Percentiles rank a stretch among this genome's conserved stretches.
Evolutionary conservation across 2,888 invertebrate genomes (phyloP).

Genomic region (Holacanthella duospinosa): DNA sequence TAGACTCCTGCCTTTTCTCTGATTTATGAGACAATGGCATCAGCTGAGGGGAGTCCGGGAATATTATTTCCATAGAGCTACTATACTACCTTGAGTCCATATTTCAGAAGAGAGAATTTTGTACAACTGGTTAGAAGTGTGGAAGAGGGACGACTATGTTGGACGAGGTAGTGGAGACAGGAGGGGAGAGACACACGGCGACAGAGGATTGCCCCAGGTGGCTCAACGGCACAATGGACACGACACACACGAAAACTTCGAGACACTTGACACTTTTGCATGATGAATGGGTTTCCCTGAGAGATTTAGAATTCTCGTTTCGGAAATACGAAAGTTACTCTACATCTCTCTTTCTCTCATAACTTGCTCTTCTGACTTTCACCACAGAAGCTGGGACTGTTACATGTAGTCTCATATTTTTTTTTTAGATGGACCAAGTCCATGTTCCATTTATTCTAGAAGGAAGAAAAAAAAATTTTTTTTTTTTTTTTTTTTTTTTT

Average conservation of each 20-base stretch:
- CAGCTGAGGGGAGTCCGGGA: constrained; percentile 21
- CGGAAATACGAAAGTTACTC: neutral
- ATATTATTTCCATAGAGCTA: neutral
- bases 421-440: too few species aligned
- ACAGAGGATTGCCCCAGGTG: constrained; percentile 38
- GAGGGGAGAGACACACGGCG: constrained; percentile 29
- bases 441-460: too few species aligned
- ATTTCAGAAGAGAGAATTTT: constrained; percentile 7
- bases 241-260: constrained; percentile 11
- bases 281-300: constrained; percentile 38
- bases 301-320: constrained; percentile 37
- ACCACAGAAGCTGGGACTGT: too few species aligned
- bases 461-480: too few species aligned
- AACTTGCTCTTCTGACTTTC: neutral
- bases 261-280: constrained; percentile 38
- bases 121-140: neutral
- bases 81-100: neutral
- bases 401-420: too few species aligned
- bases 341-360: neutral
- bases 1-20: constrained; percentile 32
- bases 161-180: constrained; percentile 2
- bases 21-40: constrained; percentile 37
- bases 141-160: neutral
- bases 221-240: constrained; percentile 37
- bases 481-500: too few species aligned